A percentile compares a stretch with the other conserved stretches of the same genome.
Conservation (phyloP, 2,797 vertebrate species). For the Champsocephalus gunnari region DNA sequence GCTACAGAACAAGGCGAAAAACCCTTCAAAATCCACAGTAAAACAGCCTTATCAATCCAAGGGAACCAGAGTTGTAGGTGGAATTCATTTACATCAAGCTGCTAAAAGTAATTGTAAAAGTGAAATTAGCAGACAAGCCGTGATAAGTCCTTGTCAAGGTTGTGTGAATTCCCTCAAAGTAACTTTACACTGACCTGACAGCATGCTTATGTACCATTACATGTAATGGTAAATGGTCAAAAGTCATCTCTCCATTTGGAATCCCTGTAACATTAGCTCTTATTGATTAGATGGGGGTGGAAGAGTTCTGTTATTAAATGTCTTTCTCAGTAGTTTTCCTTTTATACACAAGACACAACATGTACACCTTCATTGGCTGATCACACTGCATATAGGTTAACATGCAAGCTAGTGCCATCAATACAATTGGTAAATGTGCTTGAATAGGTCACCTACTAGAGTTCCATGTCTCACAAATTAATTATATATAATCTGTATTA, state of each 20-base stretch:
- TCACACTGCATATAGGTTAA: background rate
- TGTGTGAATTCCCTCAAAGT: conserved; percentile 34
- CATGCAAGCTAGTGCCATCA: background rate
- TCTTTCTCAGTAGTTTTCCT: conserved; percentile 21
- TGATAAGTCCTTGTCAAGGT: conserved; percentile 33
- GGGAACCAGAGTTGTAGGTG: conserved; percentile 11
- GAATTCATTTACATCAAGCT: background rate
- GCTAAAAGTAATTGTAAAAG: background rate
- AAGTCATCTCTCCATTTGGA: conserved; percentile 63
- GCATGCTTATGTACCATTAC: conserved; percentile 32
- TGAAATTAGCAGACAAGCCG: conserved; percentile 3
- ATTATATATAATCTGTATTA: background rate
- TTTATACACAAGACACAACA: conserved; percentile 15
- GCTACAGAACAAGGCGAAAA: conserved; percentile 5
- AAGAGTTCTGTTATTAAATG: conserved; percentile 45
- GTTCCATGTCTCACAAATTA: background rate
- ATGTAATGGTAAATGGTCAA: conserved; percentile 63
- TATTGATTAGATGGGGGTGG: conserved; percentile 66
- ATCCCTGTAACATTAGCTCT: conserved; percentile 64
- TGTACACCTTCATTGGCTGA: conserved; percentile 5
- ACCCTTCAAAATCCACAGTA: background rate
- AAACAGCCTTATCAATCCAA: background rate
- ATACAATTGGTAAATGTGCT: background rate
- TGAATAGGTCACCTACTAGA: background rate
- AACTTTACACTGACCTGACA: conserved; percentile 64